These are phyloP conservation scores for Drosophila pachea DNA, from an alignment of 1,140 invertebrate species.

Conservation along the genomic window DNA sequence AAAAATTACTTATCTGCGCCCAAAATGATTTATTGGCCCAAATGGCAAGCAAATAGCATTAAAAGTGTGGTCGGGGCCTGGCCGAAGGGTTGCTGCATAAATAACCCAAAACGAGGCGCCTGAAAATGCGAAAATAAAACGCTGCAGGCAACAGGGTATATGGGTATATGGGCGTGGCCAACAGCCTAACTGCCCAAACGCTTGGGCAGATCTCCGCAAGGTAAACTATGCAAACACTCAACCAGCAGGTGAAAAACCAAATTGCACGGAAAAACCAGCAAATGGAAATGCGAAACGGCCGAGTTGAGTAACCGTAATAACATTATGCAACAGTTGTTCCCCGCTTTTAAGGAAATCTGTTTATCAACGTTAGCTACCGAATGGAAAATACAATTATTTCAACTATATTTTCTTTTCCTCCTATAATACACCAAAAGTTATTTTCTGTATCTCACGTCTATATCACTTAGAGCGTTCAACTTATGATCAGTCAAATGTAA, in stretches of 20 bases:
- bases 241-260: slow-evolving; percentile 11
- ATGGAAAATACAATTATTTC: too few relatives aligned
- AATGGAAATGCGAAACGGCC: slow-evolving; percentile 2
- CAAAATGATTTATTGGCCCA: slow-evolving; percentile 77
- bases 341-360: neutral
- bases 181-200: slow-evolving; percentile 1
- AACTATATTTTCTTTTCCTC: too few relatives aligned
- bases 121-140: slow-evolving; percentile 47
- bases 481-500: slow-evolving; percentile 7
- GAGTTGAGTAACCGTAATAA: neutral
- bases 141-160: slow-evolving; percentile 28
- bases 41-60: slow-evolving; percentile 76
- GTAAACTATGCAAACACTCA: slow-evolving; percentile 57
- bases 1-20: slow-evolving; percentile 72
- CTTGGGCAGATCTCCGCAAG: slow-evolving; percentile 14
- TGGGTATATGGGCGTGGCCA: slow-evolving; percentile 41
- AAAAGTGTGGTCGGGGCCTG: slow-evolving; percentile 63
- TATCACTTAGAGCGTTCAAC: neutral
- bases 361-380: too few relatives aligned
- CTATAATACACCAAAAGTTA: too few relatives aligned
- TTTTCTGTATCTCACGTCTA: too few relatives aligned
- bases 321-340: slow-evolving; percentile 20
- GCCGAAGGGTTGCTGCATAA: slow-evolving; percentile 69
- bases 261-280: slow-evolving; percentile 6
- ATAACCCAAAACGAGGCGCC: slow-evolving; percentile 49